phyloP scores from a whole-genome alignment of 2,113 vertebrate genomes.

The Oncorhynchus gorbuscha region DNA sequence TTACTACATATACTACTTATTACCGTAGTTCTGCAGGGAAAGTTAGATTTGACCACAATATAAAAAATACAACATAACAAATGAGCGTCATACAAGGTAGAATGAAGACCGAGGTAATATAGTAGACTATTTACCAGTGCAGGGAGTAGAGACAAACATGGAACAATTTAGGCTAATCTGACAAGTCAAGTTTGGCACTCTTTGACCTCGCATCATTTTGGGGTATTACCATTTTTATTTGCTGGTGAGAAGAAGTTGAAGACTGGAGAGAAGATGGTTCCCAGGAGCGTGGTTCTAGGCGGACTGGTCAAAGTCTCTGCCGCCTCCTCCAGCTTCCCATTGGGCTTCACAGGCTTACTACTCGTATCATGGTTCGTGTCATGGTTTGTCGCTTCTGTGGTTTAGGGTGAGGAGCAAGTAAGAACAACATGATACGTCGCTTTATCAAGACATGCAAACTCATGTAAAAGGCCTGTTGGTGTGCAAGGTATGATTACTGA shows the following conservation, averaged over 20 bases:
- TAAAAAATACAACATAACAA: no score
- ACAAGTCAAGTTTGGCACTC: no score
- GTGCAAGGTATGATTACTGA: not conserved
- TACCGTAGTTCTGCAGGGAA: no score
- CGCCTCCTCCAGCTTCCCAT: conserved; percentile 87
- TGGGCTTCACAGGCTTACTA: conserved; percentile 87
- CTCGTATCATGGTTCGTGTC: conserved; percentile 80
- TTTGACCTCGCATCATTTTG: no score
- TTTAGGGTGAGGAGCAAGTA: conserved; percentile 30
- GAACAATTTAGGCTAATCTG: no score
- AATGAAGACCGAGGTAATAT: no score
- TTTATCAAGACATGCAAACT: no score
- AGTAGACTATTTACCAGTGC: no score
- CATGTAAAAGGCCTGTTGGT: not conserved
- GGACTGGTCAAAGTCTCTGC: conserved; percentile 75
- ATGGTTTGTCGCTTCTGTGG: conserved; percentile 71
- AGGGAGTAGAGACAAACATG: no score
- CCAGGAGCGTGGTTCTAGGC: conserved; percentile 90
- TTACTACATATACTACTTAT: no score
- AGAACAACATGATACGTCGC: not conserved
- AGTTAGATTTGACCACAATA: no score
- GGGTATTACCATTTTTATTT: not conserved
- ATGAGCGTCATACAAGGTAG: no score
- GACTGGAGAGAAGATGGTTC: conserved; percentile 98
- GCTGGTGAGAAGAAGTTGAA: conserved; percentile 99